Base-by-base conservation (phyloP, 2,888 invertebrate genomes). In the Euzophera pinguis region DNA sequence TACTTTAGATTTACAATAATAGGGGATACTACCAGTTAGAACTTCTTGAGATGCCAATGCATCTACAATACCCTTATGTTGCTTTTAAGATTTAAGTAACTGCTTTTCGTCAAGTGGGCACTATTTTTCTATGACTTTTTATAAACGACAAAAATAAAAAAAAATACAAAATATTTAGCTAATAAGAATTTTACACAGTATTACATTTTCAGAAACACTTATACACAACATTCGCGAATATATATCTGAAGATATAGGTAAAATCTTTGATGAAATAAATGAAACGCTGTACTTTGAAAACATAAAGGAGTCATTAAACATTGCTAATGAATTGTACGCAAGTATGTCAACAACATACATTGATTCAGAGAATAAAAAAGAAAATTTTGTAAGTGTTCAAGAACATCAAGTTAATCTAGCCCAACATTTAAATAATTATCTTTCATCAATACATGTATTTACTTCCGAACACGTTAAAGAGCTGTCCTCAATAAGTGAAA, bases 171-270 rank as follows among this genome's bases (percentile, higher is more conserved):
- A n/a, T n/a, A n/a, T n/a, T n/a, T n/a, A n/a, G n/a, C n/a, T n/a
- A n/a, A n/a, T n/a, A n/a, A n/a, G n/a, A 22, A 14, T 43, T 27
- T 12, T 43, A 43, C 9, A 29, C 43, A 43, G 29, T 13, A n/a
- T 43, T 43, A 29, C 47, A 7, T 38, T 39, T 47, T 47, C 13
- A 37, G 41, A 41, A 35, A 43, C 51, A 51, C 43, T 42, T 34
- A 6, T 35, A 51, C 43, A 51, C 13, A 43, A 29, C 1, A 29
- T 29, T 43, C 27, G 13, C 7, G 43, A 43, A 29, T 43, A 43
- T 29, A 27, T 27, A 43, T 43, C 42, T 27, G 43, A 43, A 43
- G 13, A 43, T 29, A 5, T 43, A 29, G 43, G 27, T 29, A 2
- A 29, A 43, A 43, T 29, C n/a, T 5, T 43, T 4, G 13, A 43